These are phyloP conservation scores for Lordiphosa andalusiaca DNA, from an alignment of 2,888 invertebrate species.

Conservation along the genomic window DNA sequence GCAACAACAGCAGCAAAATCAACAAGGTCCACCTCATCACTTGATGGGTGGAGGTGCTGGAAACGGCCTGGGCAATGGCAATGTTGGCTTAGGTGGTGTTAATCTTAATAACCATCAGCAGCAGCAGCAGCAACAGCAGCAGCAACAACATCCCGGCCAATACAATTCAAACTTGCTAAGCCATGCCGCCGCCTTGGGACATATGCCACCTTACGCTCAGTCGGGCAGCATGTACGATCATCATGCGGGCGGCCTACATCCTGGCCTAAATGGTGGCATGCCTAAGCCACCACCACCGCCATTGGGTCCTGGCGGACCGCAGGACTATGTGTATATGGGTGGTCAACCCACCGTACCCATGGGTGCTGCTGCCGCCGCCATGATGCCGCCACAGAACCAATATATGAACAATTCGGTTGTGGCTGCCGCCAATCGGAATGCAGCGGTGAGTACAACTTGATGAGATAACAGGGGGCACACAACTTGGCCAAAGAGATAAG, in stretches of 20 bases:
- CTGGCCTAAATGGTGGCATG: conserved; percentile 77
- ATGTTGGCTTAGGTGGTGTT: conserved; percentile 80
- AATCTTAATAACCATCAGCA: conserved; percentile 42
- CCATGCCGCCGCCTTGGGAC: conserved; percentile 77
- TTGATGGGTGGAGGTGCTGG: conserved; percentile 65
- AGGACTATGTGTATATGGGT: conserved; percentile 79
- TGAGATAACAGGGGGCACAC: conserved; percentile 3
- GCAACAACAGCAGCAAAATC: conserved; percentile 80
- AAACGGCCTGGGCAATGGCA: conserved; percentile 80
- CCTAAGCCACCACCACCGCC: conserved; percentile 62
- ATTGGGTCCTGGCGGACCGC: conserved; percentile 66
- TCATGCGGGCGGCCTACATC: conserved; percentile 71
- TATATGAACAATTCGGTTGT: conserved; percentile 79
- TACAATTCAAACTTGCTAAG: conserved; percentile 79
- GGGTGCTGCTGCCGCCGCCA: conserved; percentile 45
- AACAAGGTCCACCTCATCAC: conserved; percentile 81
- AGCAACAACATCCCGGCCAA: conserved; percentile 54
- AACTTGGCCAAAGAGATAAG: conserved; percentile 5
- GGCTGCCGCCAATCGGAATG: conserved; percentile 77
- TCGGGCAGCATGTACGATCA: conserved; percentile 80
- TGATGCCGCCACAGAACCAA: conserved; percentile 80
- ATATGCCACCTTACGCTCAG: conserved; percentile 76
- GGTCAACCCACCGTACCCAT: conserved; percentile 77
- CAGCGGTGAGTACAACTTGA: conserved; percentile 77
- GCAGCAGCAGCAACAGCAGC: conserved; percentile 80